Conservation (phyloP, 2,113 vertebrate genomes). For the Sclerurus mexicanus region DNA sequence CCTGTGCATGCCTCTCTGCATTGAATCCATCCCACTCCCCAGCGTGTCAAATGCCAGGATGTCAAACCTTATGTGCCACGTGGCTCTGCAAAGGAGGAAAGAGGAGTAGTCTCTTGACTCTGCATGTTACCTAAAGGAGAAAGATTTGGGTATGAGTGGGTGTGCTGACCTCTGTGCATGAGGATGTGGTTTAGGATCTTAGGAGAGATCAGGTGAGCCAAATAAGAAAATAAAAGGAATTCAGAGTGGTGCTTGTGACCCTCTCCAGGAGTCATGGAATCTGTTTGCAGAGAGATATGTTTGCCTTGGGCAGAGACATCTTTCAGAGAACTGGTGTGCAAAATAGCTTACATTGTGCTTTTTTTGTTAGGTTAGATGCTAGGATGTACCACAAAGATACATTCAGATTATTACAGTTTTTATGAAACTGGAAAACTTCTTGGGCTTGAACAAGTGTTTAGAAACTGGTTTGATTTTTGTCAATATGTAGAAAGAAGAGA, state of each 20-base stretch:
- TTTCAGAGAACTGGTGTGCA: background rate
- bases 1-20: fast-evolving
- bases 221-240: background rate
- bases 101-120: background rate
- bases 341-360: background rate
- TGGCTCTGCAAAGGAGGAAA: background rate
- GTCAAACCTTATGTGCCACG: fast-evolving
- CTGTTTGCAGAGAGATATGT: no score
- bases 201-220: background rate
- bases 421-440: background rate
- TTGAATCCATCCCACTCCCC: background rate
- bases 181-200: background rate
- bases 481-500: background rate
- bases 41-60: no score
- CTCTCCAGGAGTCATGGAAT: background rate
- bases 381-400: background rate
- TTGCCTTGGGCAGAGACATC: background rate
- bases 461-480: background rate
- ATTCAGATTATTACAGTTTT: background rate
- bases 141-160: background rate
- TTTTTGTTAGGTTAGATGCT: background rate
- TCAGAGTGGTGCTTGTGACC: background rate
- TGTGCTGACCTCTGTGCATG: background rate
- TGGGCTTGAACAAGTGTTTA: background rate
- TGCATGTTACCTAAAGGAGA: background rate